Evolutionary conservation across 2,113 vertebrate genomes (phyloP).

Genomic region (mouse (Mus musculus)): GRCm39 chrX:151346001-151346500

Average conservation of each 20-base stretch:
- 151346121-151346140: background rate
- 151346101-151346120: background rate
- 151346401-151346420: conserved; percentile 5
- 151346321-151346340: background rate
- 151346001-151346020: background rate
- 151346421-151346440: background rate
- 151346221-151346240: background rate
- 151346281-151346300: background rate
- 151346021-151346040: background rate
- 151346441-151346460: background rate
- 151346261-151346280: background rate
- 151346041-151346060: background rate
- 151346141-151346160: background rate
- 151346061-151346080: background rate
- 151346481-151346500: background rate
- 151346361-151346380: background rate
- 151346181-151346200: background rate
- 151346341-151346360: background rate
- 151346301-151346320: background rate
- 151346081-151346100: background rate
- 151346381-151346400: background rate
- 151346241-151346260: background rate
- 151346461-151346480: background rate
- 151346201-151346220: background rate
- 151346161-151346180: background rate